Evolutionary conservation across 1,140 invertebrate species (phyloP).

Genomic region (Uloborus diversus): DNA sequence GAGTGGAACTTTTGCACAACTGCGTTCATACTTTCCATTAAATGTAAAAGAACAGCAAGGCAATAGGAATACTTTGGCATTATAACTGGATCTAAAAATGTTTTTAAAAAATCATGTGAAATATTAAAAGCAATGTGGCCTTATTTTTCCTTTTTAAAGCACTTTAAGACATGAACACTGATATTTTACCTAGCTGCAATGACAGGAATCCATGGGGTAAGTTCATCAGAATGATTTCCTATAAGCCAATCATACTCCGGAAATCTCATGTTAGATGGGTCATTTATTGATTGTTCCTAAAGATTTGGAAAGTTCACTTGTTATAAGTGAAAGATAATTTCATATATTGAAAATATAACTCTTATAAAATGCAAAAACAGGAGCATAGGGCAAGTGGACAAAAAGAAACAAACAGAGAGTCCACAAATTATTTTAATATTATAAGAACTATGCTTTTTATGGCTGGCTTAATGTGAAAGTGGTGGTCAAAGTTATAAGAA

Average conservation of each 20-base stretch:
- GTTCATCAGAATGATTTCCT: slow-evolving; percentile 98
- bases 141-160: neutral
- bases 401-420: no score
- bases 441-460: no score
- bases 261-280: no score
- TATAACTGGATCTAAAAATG: slow-evolving; percentile 66
- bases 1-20: slow-evolving; percentile 67
- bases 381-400: no score
- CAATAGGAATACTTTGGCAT: slow-evolving; percentile 82
- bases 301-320: no score
- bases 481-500: no score
- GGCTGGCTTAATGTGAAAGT: no score
- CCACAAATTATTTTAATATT: no score
- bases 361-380: no score
- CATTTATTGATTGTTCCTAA: no score
- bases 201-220: slow-evolving; percentile 97
- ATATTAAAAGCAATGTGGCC: neutral
- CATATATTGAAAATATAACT: no score
- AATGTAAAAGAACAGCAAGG: slow-evolving; percentile 96
- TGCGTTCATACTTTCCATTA: slow-evolving; percentile 82
- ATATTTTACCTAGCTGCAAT: slow-evolving; percentile 75
- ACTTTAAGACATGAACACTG: neutral
- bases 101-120: neutral
- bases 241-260: slow-evolving; percentile 89
- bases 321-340: no score